Percentiles rank a stretch among this genome's conserved stretches.
These are phyloP conservation scores for Pantherophis alleghaniensis DNA, from an alignment of 2,797 vertebrate genomes.

Conservation along the genomic window DNA sequence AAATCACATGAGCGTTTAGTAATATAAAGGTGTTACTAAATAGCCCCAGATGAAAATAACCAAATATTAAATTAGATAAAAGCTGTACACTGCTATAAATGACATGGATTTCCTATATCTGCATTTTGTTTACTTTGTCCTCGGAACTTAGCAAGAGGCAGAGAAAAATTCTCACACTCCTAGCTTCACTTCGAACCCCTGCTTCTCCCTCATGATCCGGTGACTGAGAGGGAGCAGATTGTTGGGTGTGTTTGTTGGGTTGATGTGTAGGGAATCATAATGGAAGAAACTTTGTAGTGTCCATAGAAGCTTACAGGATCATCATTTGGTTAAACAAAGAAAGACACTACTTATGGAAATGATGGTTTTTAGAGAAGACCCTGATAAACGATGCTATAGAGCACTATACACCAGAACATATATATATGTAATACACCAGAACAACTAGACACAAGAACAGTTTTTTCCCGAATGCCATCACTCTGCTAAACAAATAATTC, in stretches of 20 bases:
- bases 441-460: no score
- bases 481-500: no score
- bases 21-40: not conserved
- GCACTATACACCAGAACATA: no score
- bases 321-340: not conserved
- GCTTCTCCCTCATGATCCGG: not conserved
- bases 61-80: not conserved
- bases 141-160: not conserved
- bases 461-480: no score
- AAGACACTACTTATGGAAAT: not conserved
- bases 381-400: not conserved
- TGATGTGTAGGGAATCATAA: not conserved
- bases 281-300: not conserved
- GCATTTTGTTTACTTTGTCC: not conserved
- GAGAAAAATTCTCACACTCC: no score
- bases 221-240: not conserved
- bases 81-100: not conserved
- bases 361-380: not conserved
- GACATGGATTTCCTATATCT: not conserved
- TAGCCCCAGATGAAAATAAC: not conserved
- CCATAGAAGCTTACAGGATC: not conserved
- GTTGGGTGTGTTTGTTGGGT: not conserved
- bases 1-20: not conserved
- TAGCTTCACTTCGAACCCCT: not conserved
- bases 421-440: no score